Conservation (phyloP, 2,113 vertebrate species). For the Rhabdomys dilectus region DNA sequence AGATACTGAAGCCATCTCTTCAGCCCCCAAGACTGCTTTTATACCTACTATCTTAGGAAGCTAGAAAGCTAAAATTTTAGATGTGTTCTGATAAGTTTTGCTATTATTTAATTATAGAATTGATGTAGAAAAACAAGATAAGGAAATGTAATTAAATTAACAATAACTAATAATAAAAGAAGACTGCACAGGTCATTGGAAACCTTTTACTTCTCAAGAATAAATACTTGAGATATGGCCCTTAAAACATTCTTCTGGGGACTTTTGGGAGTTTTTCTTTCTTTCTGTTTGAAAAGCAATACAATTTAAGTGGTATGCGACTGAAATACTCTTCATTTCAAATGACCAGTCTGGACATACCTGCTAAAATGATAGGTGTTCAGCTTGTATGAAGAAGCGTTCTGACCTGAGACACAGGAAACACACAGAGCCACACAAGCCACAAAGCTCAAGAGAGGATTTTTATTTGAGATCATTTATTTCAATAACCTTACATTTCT, state of each 20-base stretch:
- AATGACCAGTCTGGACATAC: neutral
- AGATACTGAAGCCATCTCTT: neutral
- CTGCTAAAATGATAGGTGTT: neutral
- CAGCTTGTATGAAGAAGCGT: neutral
- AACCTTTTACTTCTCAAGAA: neutral
- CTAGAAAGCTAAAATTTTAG: neutral
- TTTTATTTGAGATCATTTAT: conserved; percentile 32
- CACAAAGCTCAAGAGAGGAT: neutral
- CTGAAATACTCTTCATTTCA: neutral
- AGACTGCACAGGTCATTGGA: neutral
- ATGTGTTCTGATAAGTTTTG: neutral
- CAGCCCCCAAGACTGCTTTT: too few relatives aligned
- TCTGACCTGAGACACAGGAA: neutral
- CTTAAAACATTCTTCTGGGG: neutral
- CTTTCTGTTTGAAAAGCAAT: neutral
- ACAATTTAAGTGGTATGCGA: neutral
- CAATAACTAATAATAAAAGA: neutral
- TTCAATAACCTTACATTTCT: neutral
- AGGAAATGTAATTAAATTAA: neutral
- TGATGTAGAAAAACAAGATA: neutral
- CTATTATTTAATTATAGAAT: neutral
- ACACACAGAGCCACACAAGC: neutral
- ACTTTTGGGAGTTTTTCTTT: neutral
- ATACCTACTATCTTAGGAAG: neutral
- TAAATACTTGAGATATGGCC: neutral